Evolutionary conservation across 2,113 vertebrate species (phyloP), one percentile per base, ranked within the genome.

Genomic region (Campylorhamphus procurvoides): DNA sequence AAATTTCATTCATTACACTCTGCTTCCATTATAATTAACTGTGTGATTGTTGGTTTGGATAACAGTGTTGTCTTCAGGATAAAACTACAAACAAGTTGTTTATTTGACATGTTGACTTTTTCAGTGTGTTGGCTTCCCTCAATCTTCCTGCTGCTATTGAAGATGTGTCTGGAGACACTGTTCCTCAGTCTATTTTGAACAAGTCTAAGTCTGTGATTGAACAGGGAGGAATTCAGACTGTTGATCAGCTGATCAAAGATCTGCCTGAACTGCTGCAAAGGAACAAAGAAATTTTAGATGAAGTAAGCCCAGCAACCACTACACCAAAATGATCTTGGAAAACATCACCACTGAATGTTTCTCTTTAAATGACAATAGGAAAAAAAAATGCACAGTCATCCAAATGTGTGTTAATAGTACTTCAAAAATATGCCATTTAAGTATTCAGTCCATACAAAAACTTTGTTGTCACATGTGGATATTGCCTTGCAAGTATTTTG

Each of bases 71-170:
- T 42, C 85, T 77, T 59, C 29, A 59, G 42, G 50, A 12, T 86
- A 67, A 20, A 55, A 3, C 7, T 49, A 4, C 40, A 35, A 64
- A 55, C 19, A 59, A 77, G 33, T 40, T 89, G 19, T 73, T 90
- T 40, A 27, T 88, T 66, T 55, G 49, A 68, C 23, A 6, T 1
- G 2, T 82, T 93, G 46, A 23, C 53, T 71, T 69, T 94, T 80
- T 46, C 92, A 99, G 99, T 80, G 99, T 99, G 42, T 97, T 99
- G 97, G 99, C 99, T 12, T 99, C 99, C 52, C 98, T 99, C 62
- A 99, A 99, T 96, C 99, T 99, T 87, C 99, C 99, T 62, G 99
- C 99, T 82, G 99, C 99, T 52, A 98, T 99, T 8, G 99, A 99
- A 97, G 99, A 99, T 59, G 97, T 99, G 39, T 99, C 99, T 77